phyloP scores from a whole-genome alignment of 2,113 vertebrate genomes.

The Thamnaconus septentrionalis region DNA sequence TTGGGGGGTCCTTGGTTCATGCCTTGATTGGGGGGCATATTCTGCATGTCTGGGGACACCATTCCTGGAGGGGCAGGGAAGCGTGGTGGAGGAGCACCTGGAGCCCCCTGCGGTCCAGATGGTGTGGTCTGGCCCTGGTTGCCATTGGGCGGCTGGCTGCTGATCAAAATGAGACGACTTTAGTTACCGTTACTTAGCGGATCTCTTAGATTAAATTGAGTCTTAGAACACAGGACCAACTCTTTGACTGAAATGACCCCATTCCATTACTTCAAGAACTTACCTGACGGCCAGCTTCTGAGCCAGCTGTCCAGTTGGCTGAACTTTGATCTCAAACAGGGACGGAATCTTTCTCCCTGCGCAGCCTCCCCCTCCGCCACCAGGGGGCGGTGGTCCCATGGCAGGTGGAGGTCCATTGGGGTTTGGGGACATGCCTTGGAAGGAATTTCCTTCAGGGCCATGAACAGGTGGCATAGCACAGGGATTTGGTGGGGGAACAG shows the following conservation, averaged over 20 bases:
- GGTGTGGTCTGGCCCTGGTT: slow-evolving; percentile 60
- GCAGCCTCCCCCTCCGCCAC: slow-evolving; percentile 58
- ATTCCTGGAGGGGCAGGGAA: slow-evolving; percentile 82
- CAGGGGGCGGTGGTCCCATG: slow-evolving; percentile 77
- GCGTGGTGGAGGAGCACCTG: slow-evolving; percentile 65
- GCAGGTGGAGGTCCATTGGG: slow-evolving; percentile 69
- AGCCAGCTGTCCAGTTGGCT: slow-evolving; percentile 90
- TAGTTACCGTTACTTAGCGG: background rate
- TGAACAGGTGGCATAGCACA: slow-evolving; percentile 53
- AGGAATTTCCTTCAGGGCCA: slow-evolving; percentile 74
- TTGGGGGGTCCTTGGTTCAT: slow-evolving; percentile 78
- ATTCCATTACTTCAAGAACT: slow-evolving; percentile 2
- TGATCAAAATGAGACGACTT: slow-evolving; percentile 19
- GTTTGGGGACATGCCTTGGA: slow-evolving; percentile 71
- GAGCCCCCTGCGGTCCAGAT: slow-evolving; percentile 64
- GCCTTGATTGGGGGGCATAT: slow-evolving; percentile 71
- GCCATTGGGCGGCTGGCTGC: slow-evolving; percentile 67
- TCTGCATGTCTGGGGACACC: slow-evolving; percentile 78
- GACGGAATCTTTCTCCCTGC: slow-evolving; percentile 89
- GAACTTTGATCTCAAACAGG: slow-evolving; percentile 92
- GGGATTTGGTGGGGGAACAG: no score
- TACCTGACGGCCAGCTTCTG: slow-evolving; percentile 92
- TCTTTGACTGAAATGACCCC: background rate
- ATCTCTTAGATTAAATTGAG: background rate
- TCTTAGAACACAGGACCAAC: background rate